phyloP scores from a whole-genome alignment of 2,113 vertebrate genomes.

The Eulemur macaco region DNA sequence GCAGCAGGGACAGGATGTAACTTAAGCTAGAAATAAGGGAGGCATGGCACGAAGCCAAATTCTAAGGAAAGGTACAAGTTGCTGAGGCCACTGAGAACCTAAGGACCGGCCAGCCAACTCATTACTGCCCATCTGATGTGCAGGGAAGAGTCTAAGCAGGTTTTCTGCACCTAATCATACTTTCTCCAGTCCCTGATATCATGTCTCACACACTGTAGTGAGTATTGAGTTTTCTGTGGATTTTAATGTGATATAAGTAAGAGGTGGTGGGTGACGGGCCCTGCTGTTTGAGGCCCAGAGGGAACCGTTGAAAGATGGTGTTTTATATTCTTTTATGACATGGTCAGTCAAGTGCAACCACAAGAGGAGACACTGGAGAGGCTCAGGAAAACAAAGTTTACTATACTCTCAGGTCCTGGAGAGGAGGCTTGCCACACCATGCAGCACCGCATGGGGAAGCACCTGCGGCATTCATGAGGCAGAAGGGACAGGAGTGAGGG shows the following conservation, averaged over 20 bases:
- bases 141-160: neutral
- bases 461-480: neutral
- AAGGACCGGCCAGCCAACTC: neutral
- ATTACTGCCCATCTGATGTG: neutral
- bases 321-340: neutral
- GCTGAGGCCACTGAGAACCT: neutral
- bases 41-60: neutral
- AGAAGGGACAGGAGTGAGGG: neutral
- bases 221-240: neutral
- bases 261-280: neutral
- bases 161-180: neutral
- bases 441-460: neutral
- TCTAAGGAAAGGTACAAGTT: neutral
- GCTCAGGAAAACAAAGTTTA: neutral
- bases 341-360: neutral
- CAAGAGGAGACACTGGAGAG: neutral
- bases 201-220: neutral
- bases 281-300: neutral
- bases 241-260: neutral
- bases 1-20: neutral
- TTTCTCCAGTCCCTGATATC: neutral
- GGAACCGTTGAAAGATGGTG: neutral
- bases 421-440: neutral
- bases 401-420: neutral
- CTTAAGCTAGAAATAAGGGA: neutral